phyloP scores from a whole-genome alignment of 2,888 invertebrate species.

The Acleris sparsana region DNA sequence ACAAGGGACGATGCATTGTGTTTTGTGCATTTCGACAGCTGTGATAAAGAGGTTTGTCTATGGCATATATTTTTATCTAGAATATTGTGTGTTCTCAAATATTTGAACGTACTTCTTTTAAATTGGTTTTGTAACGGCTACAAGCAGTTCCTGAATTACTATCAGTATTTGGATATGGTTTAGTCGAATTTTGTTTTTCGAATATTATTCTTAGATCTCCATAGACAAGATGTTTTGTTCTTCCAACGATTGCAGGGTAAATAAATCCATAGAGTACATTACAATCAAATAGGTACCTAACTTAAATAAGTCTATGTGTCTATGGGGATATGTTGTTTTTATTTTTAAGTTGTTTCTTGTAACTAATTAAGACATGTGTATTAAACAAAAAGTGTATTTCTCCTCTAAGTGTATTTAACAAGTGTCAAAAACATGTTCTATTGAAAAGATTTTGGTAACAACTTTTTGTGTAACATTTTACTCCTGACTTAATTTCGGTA shows the following conservation, averaged over 20 bases:
- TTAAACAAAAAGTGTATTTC: conserved; percentile 3
- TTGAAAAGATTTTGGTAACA: no score
- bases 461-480: no score
- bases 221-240: conserved; percentile 48
- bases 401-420: conserved; percentile 2
- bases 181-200: conserved; percentile 45
- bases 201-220: conserved; percentile 44
- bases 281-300: conserved; percentile 50
- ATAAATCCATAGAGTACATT: conserved; percentile 59
- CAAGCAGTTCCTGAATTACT: conserved; percentile 80
- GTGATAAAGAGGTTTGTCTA: conserved; percentile 81
- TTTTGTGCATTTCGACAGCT: conserved; percentile 78
- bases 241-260: conserved; percentile 63
- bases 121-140: conserved; percentile 59
- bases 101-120: conserved; percentile 23
- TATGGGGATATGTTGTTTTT: conserved; percentile 51
- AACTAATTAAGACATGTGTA: conserved; percentile 19
- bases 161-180: conserved; percentile 72
- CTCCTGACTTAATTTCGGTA: no score
- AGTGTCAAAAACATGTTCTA: no score
- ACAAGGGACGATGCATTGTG: conserved; percentile 73
- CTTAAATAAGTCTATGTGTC: conserved; percentile 46
- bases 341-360: conserved; percentile 26
- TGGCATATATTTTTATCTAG: conserved; percentile 60
- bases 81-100: conserved; percentile 38